Percentiles rank a stretch among this genome's conserved stretches.
Evolutionary conservation across 2,888 invertebrate species (phyloP).

Genomic region (Volucella inanis): DNA sequence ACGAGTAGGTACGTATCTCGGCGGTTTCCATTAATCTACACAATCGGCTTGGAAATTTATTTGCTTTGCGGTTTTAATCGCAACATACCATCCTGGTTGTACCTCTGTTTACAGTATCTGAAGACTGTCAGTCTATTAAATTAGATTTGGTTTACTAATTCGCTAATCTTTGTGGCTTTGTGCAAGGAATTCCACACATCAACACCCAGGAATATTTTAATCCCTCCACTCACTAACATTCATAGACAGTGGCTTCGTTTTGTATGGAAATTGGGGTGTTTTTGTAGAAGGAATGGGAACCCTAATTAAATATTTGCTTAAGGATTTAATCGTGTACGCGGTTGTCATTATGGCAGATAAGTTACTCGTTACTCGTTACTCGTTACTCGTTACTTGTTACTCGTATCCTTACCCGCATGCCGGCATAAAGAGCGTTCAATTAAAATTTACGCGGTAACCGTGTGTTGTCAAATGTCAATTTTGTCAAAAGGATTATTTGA

Average conservation of each 20-base stretch:
- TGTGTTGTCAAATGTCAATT: conserved; percentile 67
- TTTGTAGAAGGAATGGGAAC: conserved; percentile 8
- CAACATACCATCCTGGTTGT: background rate
- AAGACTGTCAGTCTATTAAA: conserved; percentile 55
- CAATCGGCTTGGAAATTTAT: background rate
- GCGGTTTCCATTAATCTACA: conserved; percentile 24
- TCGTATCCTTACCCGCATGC: background rate
- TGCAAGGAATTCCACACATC: conserved; percentile 32
- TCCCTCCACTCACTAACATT: conserved; percentile 8
- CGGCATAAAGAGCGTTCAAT: conserved; percentile 64
- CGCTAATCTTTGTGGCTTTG: conserved; percentile 56
- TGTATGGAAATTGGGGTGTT: background rate
- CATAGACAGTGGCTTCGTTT: background rate
- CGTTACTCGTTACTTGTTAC: too few species aligned
- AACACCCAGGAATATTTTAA: conserved; percentile 65
- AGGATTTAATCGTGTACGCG: conserved; percentile 56
- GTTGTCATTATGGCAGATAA: conserved; percentile 55
- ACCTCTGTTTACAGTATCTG: background rate
- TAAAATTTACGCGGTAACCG: conserved; percentile 60
- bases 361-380: conserved; percentile 10
- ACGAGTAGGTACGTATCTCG: conserved; percentile 8
- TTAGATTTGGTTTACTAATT: conserved; percentile 69
- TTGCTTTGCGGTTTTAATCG: conserved; percentile 17
- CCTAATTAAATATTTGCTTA: conserved; percentile 60
- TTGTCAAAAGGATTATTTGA: conserved; percentile 58